Conservation (phyloP, 2,888 invertebrate species). For the Fragum whitleyi region DNA sequence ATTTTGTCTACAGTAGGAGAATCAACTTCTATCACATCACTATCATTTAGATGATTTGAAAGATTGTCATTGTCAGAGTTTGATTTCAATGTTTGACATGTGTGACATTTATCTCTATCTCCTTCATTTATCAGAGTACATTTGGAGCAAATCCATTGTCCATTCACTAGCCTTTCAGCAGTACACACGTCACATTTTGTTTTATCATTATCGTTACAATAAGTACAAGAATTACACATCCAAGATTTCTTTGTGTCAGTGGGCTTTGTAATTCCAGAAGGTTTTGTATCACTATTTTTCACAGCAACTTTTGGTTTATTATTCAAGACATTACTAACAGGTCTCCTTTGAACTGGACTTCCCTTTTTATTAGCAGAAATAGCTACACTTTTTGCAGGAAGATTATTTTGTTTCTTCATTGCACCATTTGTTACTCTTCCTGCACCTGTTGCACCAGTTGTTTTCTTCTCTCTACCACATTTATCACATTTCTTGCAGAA, state of each 20-base stretch:
- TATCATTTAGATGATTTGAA: not conserved
- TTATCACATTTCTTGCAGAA: conserved; percentile 22
- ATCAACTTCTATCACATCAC: conserved; percentile 36
- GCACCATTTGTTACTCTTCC: not conserved
- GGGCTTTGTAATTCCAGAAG: not conserved
- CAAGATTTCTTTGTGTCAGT: conserved; percentile 86
- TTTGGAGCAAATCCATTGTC: conserved; percentile 73
- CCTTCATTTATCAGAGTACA: conserved; percentile 74
- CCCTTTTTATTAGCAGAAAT: not conserved
- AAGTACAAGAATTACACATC: conserved; percentile 95
- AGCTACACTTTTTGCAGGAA: conserved; percentile 11
- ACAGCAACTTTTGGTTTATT: not conserved
- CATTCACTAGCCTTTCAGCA: conserved; percentile 80
- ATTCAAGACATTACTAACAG: not conserved
- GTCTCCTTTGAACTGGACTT: not conserved
- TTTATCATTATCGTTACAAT: conserved; percentile 91
- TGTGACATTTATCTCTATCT: conserved; percentile 61
- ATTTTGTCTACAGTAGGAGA: not conserved
- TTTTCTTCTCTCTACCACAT: conserved; percentile 9
- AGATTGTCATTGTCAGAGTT: conserved; percentile 2
- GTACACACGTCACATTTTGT: conserved; percentile 94
- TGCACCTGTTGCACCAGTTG: not conserved
- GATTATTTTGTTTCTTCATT: conserved; percentile 19
- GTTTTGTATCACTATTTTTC: not conserved
- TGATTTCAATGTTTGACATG: conserved; percentile 63